phyloP scores from a whole-genome alignment of 2,113 vertebrate species.

The Misgurnus anguillicaudatus region DNA sequence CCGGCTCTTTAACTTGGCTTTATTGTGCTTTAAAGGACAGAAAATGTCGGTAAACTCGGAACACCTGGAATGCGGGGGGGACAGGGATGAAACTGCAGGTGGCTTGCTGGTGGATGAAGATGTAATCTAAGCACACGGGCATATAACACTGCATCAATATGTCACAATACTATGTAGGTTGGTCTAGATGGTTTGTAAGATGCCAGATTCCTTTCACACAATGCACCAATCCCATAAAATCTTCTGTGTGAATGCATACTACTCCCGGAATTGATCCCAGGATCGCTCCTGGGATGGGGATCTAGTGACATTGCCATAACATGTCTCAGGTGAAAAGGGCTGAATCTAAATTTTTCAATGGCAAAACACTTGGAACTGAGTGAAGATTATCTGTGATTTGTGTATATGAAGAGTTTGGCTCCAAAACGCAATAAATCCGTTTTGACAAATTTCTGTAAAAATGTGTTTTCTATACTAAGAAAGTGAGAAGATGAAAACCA shows the following conservation, averaged over 20 bases:
- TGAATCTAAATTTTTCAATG: no score
- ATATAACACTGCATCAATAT: not conserved
- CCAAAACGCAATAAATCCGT: no score
- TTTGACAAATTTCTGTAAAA: no score
- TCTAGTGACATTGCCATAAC: not conserved
- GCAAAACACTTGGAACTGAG: no score
- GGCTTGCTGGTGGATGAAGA: slow-evolving; percentile 6
- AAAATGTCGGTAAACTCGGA: slow-evolving; percentile 66
- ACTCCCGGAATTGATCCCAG: no score
- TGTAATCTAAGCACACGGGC: not conserved
- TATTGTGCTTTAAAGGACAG: slow-evolving; percentile 74
- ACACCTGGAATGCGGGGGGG: slow-evolving; percentile 76
- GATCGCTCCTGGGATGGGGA: no score
- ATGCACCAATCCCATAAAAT: not conserved
- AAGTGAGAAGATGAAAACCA: no score
- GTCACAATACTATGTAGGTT: not conserved
- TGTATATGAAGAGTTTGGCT: no score
- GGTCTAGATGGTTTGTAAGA: not conserved
- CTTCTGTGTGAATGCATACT: no score
- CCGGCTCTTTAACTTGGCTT: slow-evolving; percentile 69
- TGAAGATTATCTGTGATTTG: no score
- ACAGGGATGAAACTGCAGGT: slow-evolving; percentile 61
- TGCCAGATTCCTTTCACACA: not conserved
- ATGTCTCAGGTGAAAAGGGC: no score
- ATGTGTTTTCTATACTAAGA: no score